A percentile compares a stretch with the other conserved stretches of the same genome.
Evolutionary conservation across 2,113 vertebrate species (phyloP).

Genomic region (Sialia sialis): DNA sequence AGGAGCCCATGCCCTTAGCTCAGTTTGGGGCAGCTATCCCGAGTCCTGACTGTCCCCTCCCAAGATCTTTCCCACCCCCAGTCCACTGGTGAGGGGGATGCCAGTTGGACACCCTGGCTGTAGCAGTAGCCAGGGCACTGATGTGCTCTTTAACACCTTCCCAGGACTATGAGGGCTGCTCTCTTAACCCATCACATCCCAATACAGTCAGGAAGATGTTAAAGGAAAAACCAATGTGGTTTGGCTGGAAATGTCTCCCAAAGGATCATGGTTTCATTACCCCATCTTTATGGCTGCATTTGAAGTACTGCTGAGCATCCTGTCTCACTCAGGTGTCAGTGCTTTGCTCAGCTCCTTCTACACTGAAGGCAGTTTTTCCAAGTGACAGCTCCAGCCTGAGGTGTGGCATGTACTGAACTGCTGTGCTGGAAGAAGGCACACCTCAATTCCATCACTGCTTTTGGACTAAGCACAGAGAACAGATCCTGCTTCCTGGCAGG

Average conservation of each 20-base stretch:
- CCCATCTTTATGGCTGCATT: neutral
- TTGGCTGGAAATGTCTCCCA: neutral
- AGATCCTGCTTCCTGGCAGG: neutral
- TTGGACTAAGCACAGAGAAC: no score
- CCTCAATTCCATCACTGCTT: no score
- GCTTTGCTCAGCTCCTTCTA: neutral
- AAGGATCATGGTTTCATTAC: neutral
- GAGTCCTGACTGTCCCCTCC: neutral
- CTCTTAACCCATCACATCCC: no score
- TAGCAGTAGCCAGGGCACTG: neutral
- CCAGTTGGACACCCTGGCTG: neutral
- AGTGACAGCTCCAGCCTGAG: neutral
- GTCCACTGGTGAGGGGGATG: neutral
- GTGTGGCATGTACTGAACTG: accelerated
- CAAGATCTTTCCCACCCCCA: neutral
- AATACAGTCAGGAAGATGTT: neutral
- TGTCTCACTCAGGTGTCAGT: neutral
- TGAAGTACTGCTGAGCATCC: neutral
- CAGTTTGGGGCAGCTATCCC: neutral
- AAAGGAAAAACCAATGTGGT: neutral
- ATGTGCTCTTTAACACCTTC: neutral
- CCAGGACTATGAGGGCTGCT: neutral
- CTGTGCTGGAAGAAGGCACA: no score
- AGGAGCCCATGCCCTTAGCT: neutral
- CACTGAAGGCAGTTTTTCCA: neutral